phyloP scores from a whole-genome alignment of 2,113 vertebrate species.

The Neogobius melanostomus region DNA sequence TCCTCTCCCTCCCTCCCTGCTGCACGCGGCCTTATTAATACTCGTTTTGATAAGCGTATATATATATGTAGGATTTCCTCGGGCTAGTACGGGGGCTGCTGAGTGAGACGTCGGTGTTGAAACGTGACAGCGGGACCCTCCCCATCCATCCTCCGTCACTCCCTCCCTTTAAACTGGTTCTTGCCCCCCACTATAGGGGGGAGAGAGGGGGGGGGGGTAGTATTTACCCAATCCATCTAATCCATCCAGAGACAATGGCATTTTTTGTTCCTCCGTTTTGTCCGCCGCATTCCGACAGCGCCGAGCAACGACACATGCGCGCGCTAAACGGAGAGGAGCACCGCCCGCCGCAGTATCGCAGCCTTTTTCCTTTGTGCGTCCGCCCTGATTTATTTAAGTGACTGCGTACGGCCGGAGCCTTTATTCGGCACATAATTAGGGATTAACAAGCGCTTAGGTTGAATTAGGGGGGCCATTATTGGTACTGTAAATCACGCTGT shows the following conservation, averaged over 20 bases:
- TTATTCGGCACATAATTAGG: slow-evolving; percentile 65
- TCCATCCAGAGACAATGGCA: slow-evolving; percentile 86
- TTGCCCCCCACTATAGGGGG: too few relatives aligned
- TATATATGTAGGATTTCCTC: slow-evolving; percentile 55
- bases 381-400: slow-evolving; percentile 77
- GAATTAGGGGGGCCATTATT: slow-evolving; percentile 59
- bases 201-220: slow-evolving; percentile 34
- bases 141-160: slow-evolving; percentile 54
- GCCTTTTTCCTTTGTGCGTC: slow-evolving; percentile 62
- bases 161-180: slow-evolving; percentile 46
- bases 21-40: slow-evolving; percentile 71
- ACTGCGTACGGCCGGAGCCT: slow-evolving; percentile 56
- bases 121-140: slow-evolving; percentile 77
- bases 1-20: slow-evolving; percentile 32
- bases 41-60: slow-evolving; percentile 72
- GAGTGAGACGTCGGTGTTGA: slow-evolving; percentile 76
- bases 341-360: slow-evolving; percentile 32
- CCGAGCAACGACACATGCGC: slow-evolving; percentile 68
- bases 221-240: slow-evolving; percentile 69
- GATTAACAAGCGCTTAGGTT: slow-evolving; percentile 63
- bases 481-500: slow-evolving; percentile 73
- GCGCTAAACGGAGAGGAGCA: slow-evolving; percentile 68
- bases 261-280: slow-evolving; percentile 89
- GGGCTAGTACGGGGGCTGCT: slow-evolving; percentile 44
- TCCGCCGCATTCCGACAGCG: slow-evolving; percentile 86